Base-by-base conservation (phyloP, 2,113 vertebrate genomes). In the Melospiza georgiana region DNA sequence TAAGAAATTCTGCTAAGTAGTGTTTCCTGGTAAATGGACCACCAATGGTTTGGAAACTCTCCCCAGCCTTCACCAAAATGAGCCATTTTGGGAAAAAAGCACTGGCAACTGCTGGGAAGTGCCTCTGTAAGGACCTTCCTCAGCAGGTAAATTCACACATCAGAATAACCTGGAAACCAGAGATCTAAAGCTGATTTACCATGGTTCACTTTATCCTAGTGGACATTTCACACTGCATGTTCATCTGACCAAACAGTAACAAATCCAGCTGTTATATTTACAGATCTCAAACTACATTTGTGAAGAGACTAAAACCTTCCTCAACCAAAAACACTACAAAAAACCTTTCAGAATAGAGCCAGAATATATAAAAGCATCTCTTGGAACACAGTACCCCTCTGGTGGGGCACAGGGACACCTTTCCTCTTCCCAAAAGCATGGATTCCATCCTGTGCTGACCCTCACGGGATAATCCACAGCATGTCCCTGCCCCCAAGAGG, bases 401-500 rank as follows among this genome's bases (percentile, higher is more conserved):
- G 15, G 5, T 4, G 5, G 28, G 46, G 5, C 43, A 62, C 66
- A 20, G 49, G 27, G 25, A 48, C n/a, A 15, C 20, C 58, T 1
- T 3, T 16, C 5, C 35, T 49, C 43, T 24, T 71, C 74, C 80
- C 69, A 37, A 21, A 46, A 67, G 33, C 55, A 72, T 0, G 0
- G 27, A 27, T 5, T 54, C 58, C 51, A 57, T 8, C 49, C 37
- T 0, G 0, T 3, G 7, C 74, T 76, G 84, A 17, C 21, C 54
- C 66, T 49, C 66, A 5, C 0, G 0, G 6, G 59, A 49, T 0
- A 51, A 76, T 5, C 54, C 63, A 23, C 2, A 31, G 49, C 67
- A 30, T 0, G 1, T 2, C 73, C 33, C 46, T 76, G 82, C 20
- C n/a, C 41, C 75, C 80, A 27, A 16, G 27, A 25, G 27, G 19